Conservation (phyloP, 2,888 invertebrate genomes). For the Drosophila mercatorum region DNA sequence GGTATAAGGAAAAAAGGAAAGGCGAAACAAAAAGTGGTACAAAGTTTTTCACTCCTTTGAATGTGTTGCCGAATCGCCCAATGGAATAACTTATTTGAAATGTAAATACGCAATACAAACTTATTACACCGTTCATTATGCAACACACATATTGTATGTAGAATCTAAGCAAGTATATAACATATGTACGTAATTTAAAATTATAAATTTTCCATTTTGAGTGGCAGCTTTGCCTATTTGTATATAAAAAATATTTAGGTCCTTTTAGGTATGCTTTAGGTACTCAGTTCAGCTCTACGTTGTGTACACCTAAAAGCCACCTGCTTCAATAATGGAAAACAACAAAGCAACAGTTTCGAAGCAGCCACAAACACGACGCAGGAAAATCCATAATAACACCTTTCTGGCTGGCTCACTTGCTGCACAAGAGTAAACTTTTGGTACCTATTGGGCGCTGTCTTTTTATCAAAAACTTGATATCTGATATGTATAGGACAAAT, state of each 20-base stretch:
- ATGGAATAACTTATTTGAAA: not conserved
- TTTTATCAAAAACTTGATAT: constrained; percentile 38
- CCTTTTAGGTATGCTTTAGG: not conserved
- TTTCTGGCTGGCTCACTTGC: constrained; percentile 33
- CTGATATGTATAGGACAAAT: not conserved
- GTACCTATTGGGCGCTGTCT: constrained; percentile 59
- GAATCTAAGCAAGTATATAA: not conserved
- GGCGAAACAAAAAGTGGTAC: constrained; percentile 7
- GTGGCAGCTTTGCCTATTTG: constrained; percentile 21
- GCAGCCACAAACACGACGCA: constrained; percentile 46
- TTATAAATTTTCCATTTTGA: not conserved
- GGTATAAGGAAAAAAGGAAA: constrained; percentile 17
- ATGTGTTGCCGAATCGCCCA: constrained; percentile 29
- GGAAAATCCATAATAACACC: constrained; percentile 61
- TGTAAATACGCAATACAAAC: not conserved
- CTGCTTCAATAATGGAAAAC: constrained; percentile 38
- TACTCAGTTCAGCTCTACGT: constrained; percentile 21
- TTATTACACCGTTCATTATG: not conserved
- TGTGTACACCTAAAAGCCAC: constrained; percentile 55
- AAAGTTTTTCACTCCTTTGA: constrained; percentile 23
- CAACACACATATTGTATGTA: not conserved
- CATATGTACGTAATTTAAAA: not conserved
- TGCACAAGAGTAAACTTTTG: constrained; percentile 41
- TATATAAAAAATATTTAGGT: constrained; percentile 12
- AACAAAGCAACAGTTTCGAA: constrained; percentile 72